Conservation (phyloP, 2,797 vertebrate species). For the Petrocephalus sullivani region DNA sequence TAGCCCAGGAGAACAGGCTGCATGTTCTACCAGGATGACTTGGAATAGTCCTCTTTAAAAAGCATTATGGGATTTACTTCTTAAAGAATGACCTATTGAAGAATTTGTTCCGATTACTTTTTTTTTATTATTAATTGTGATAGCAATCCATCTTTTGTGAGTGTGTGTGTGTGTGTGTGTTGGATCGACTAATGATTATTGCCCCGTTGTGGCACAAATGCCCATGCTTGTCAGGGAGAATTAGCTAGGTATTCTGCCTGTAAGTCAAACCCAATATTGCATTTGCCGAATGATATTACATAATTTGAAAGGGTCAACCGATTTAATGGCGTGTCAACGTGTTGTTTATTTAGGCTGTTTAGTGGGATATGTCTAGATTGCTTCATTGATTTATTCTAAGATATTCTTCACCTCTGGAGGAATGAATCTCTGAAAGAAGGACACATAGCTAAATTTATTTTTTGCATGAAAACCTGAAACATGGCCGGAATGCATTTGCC, state of each 20-base stretch:
- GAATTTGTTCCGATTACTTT: background rate
- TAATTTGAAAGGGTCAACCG: constrained; percentile 8
- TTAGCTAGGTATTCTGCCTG: background rate
- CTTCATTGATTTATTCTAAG: constrained; percentile 4
- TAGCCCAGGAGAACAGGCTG: background rate
- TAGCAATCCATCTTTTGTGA: background rate
- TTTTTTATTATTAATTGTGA: background rate
- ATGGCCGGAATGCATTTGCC: background rate
- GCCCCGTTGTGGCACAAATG: constrained; percentile 27
- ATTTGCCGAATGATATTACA: constrained; percentile 5
- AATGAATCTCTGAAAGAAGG: background rate
- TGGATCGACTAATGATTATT: background rate
- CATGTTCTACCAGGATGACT: background rate
- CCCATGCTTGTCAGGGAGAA: constrained; percentile 10
- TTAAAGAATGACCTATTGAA: background rate
- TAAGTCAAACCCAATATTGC: constrained; percentile 3
- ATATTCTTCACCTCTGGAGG: background rate
- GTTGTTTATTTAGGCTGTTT: constrained; percentile 7
- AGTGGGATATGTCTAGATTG: background rate
- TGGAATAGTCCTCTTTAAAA: constrained; percentile 11
- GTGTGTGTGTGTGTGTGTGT: background rate
- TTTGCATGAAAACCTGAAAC: background rate
- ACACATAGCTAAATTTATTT: background rate
- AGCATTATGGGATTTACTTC: background rate
- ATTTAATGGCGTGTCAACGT: constrained; percentile 5